Percentiles rank a stretch among this genome's conserved stretches.
Conservation (phyloP, 2,113 vertebrate species). For the Bubo scandiacus region DNA sequence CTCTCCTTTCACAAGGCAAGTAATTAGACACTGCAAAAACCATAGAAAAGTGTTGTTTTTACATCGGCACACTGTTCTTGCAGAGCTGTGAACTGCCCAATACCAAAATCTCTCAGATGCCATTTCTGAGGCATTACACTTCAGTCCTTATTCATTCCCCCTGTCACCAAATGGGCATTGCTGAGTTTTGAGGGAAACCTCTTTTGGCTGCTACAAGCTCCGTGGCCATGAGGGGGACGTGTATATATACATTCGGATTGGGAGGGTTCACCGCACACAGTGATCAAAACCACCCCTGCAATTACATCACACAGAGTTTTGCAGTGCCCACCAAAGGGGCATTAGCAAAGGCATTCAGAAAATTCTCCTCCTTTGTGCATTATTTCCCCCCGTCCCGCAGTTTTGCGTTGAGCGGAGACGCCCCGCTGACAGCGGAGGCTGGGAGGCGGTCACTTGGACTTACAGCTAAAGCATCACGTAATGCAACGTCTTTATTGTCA, state of each 20-base stretch:
- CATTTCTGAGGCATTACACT: neutral
- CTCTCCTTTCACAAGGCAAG: neutral
- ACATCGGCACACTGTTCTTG: too few species aligned
- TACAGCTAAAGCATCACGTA: neutral
- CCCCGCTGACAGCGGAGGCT: fast-evolving
- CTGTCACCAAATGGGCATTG: fast-evolving
- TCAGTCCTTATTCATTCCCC: neutral
- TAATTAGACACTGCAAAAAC: neutral
- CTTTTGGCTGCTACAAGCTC: neutral
- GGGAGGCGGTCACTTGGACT: neutral
- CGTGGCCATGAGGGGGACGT: neutral
- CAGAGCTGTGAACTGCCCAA: neutral
- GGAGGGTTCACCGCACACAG: neutral
- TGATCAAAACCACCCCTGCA: neutral
- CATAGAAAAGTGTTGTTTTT: fast-evolving
- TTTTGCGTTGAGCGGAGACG: neutral
- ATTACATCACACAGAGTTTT: neutral
- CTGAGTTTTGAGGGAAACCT: neutral
- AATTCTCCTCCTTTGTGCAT: neutral
- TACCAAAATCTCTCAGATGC: neutral
- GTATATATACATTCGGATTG: fast-evolving
- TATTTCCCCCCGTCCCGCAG: neutral
- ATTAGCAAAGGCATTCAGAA: neutral
- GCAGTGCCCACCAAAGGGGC: neutral
- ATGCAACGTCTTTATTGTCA: neutral